Evolutionary conservation across 1,140 invertebrate genomes (phyloP).

Genomic region (Mactra quadrangularis): DNA sequence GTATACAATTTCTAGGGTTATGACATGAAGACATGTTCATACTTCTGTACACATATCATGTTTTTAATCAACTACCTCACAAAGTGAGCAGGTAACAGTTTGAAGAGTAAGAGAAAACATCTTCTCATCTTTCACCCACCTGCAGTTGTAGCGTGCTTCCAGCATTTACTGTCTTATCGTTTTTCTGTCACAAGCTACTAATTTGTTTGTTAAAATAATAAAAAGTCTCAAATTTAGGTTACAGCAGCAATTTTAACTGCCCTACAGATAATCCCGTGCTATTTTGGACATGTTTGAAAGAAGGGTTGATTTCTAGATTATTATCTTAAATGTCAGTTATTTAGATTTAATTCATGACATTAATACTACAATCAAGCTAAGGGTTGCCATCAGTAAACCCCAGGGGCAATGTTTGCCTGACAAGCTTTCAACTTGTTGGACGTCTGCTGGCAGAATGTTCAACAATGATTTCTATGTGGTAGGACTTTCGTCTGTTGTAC

Average conservation of each 20-base stretch:
- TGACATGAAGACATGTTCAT: slow-evolving; percentile 10
- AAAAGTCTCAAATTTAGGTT: slow-evolving; percentile 47
- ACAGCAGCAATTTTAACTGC: slow-evolving; percentile 23
- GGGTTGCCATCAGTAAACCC: slow-evolving; percentile 6
- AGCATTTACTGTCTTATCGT: background rate
- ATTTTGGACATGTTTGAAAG: slow-evolving; percentile 45
- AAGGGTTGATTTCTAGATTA: slow-evolving; percentile 34
- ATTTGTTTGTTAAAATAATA: slow-evolving; percentile 52
- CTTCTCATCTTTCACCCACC: slow-evolving; percentile 20
- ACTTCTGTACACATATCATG: slow-evolving; percentile 33
- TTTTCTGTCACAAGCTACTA: slow-evolving; percentile 32
- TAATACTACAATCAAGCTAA: slow-evolving; percentile 10
- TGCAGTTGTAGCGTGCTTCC: slow-evolving; percentile 30
- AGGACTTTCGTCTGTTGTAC: too few relatives aligned
- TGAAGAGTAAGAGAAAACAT: too few relatives aligned
- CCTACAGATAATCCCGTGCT: background rate
- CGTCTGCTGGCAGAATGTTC: too few relatives aligned
- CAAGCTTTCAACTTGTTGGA: too few relatives aligned
- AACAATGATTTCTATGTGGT: too few relatives aligned
- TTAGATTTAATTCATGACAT: slow-evolving; percentile 34
- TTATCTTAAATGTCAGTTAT: slow-evolving; percentile 24
- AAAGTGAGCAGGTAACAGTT: slow-evolving; percentile 48
- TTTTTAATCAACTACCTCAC: slow-evolving; percentile 32
- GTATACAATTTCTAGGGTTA: too few relatives aligned
- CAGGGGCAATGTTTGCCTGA: background rate